Conservation (phyloP, 2,797 vertebrate genomes). For the Enteromius anoplus region DNA sequence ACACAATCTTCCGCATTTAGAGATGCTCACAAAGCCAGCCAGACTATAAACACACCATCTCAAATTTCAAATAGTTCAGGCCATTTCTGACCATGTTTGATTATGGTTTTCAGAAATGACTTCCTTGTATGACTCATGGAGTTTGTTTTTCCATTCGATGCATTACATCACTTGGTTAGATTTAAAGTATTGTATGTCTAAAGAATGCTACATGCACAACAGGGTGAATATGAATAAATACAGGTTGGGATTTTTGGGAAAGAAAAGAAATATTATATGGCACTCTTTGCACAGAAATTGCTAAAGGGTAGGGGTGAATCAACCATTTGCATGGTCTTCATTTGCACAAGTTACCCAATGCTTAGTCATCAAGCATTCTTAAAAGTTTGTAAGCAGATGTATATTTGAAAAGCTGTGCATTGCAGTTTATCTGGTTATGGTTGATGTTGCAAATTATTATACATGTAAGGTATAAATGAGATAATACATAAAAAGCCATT, state of each 20-base stretch:
- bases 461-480: neutral
- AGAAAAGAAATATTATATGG: neutral
- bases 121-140: slow-evolving; percentile 28
- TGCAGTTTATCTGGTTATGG: neutral
- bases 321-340: neutral
- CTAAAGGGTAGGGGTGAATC: neutral
- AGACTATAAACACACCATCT: slow-evolving; percentile 23
- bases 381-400: neutral
- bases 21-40: neutral
- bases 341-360: neutral
- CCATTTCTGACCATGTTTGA: slow-evolving; percentile 11
- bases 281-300: neutral
- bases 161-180: slow-evolving; percentile 28
- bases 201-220: neutral
- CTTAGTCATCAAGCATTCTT: neutral
- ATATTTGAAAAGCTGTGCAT: neutral
- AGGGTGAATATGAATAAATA: neutral
- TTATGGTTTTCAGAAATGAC: slow-evolving; percentile 32
- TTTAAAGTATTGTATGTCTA: slow-evolving; percentile 1
- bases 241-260: neutral
- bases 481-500: neutral
- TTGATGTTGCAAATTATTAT: neutral
- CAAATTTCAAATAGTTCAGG: slow-evolving; percentile 22
- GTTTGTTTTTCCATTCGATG: slow-evolving; percentile 28
- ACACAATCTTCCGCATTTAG: neutral